phyloP scores from a whole-genome alignment of 2,888 invertebrate genomes.

The Lamellibrachia columna region DNA sequence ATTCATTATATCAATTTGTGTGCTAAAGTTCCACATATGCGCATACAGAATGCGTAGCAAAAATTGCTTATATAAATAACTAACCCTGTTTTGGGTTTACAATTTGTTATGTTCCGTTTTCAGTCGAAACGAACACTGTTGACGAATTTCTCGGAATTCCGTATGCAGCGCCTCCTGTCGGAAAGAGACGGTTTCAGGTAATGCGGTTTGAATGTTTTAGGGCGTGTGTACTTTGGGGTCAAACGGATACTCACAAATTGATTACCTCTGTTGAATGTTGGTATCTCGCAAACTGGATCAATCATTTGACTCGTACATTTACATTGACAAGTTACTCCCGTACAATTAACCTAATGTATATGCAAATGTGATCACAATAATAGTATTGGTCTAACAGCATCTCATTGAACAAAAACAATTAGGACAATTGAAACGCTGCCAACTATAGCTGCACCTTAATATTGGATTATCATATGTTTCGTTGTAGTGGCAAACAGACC shows the following conservation, averaged over 20 bases:
- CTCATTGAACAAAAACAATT: no score
- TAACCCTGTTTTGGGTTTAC: not conserved
- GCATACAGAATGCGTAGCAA: not conserved
- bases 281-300: no score
- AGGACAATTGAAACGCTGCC: no score
- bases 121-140: slow-evolving; percentile 28
- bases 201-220: not conserved
- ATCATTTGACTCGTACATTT: no score
- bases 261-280: no score
- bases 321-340: no score
- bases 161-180: slow-evolving; percentile 39
- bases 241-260: not conserved
- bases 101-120: not conserved
- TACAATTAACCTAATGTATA: no score
- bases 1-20: not conserved
- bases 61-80: not conserved
- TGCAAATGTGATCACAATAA: no score
- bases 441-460: no score
- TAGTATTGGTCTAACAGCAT: no score
- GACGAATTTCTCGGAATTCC: slow-evolving; percentile 39
- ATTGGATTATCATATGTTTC: no score
- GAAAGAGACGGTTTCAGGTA: slow-evolving; percentile 38
- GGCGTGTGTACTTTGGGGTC: not conserved
- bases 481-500: no score
- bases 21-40: not conserved